Conservation (phyloP, 2,113 vertebrate species). For the Perccottus glenii region DNA sequence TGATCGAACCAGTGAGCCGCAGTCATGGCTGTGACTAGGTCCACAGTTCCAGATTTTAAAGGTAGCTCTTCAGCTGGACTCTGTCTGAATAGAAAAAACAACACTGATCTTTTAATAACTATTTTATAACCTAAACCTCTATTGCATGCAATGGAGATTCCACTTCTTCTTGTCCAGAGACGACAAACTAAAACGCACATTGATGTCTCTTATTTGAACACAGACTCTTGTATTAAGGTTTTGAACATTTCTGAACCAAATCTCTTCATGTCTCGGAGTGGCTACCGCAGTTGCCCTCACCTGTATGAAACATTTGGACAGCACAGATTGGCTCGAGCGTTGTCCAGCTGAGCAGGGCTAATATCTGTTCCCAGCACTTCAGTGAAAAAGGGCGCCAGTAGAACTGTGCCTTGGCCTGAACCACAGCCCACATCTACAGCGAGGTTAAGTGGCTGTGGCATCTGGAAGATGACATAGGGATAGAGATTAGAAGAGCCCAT, state of each 20-base stretch:
- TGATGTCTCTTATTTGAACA: too few species aligned
- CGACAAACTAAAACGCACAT: too few species aligned
- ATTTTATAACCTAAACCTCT: too few species aligned
- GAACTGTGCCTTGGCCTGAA: slow-evolving; percentile 81
- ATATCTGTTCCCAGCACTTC: slow-evolving; percentile 83
- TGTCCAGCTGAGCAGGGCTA: slow-evolving; percentile 82
- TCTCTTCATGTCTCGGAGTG: too few species aligned
- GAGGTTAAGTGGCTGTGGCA: slow-evolving; percentile 63
- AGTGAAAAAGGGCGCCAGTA: slow-evolving; percentile 78
- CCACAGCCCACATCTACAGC: slow-evolving; percentile 86
- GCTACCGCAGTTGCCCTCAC: slow-evolving; percentile 52
- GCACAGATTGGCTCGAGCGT: slow-evolving; percentile 58
- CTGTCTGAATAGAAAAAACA: slow-evolving; percentile 42
- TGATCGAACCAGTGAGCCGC: slow-evolving; percentile 86
- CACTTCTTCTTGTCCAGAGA: too few species aligned
- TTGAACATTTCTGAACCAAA: too few species aligned
- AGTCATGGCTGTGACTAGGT: slow-evolving; percentile 79
- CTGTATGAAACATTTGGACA: slow-evolving; percentile 79
- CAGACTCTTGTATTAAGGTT: too few species aligned
- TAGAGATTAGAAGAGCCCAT: too few species aligned
- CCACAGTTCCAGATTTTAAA: slow-evolving; percentile 72
- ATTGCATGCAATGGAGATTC: too few species aligned
- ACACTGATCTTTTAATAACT: too few species aligned
- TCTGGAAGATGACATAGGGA: slow-evolving; percentile 51
- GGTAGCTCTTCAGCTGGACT: slow-evolving; percentile 82